Evolutionary conservation across 2,888 invertebrate species (phyloP).

Genomic region (Pelosia muscerda): DNA sequence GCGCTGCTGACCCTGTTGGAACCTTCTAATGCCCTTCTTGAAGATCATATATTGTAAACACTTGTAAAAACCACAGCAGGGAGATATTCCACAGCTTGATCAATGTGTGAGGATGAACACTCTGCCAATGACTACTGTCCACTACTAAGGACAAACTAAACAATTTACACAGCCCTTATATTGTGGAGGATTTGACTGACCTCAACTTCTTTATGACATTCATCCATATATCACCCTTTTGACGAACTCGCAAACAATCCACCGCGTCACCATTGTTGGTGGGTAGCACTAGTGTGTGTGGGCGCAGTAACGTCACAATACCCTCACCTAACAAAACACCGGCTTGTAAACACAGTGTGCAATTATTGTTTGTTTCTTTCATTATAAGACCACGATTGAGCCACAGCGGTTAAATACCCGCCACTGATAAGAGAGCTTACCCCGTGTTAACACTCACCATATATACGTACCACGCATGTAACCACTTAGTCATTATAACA

Average conservation of each 20-base stretch:
- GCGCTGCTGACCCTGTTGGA: too few relatives aligned
- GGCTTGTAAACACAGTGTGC: constrained; percentile 22
- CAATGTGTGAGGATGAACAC: too few relatives aligned
- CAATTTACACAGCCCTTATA: not conserved
- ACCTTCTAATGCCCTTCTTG: too few relatives aligned
- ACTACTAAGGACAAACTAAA: too few relatives aligned
- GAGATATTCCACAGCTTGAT: too few relatives aligned
- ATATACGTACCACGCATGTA: too few relatives aligned
- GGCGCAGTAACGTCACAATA: constrained; percentile 43
- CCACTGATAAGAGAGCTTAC: not conserved
- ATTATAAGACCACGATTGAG: constrained; percentile 27
- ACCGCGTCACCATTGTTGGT: not conserved
- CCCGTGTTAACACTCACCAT: too few relatives aligned
- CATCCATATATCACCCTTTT: not conserved
- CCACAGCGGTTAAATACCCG: constrained; percentile 27
- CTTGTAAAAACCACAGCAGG: too few relatives aligned
- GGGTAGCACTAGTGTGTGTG: constrained; percentile 3
- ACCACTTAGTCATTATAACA: too few relatives aligned
- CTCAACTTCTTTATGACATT: not conserved
- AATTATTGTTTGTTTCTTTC: constrained; percentile 20
- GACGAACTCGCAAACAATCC: not conserved
- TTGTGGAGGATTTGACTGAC: not conserved
- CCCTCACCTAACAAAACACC: constrained; percentile 21
- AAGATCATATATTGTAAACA: too few relatives aligned
- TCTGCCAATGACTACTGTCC: too few relatives aligned